A percentile compares a stretch with the other conserved stretches of the same genome.
phyloP scores from a whole-genome alignment of 2,113 vertebrate species.

The Todiramphus saurophagus region DNA sequence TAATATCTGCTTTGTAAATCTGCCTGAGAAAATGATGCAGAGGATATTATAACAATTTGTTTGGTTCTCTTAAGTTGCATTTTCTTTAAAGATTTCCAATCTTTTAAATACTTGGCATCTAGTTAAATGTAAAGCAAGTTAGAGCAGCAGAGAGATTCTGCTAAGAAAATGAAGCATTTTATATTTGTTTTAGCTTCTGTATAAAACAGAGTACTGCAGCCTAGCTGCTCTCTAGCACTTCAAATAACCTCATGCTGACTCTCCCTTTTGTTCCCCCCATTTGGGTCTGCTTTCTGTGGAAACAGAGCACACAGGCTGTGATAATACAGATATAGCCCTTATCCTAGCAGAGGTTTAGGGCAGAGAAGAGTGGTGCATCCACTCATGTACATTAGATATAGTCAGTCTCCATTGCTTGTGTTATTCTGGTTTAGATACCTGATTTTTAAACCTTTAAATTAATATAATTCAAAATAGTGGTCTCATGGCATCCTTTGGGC shows the following conservation, averaged over 20 bases:
- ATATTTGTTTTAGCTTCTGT: background rate
- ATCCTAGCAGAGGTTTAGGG: background rate
- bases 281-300: background rate
- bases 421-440: background rate
- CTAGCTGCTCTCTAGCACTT: background rate
- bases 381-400: background rate
- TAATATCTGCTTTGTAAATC: slow-evolving; percentile 22
- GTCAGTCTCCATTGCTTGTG: background rate
- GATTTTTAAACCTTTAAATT: background rate
- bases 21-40: background rate
- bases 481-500: background rate
- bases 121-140: background rate
- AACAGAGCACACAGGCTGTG: background rate
- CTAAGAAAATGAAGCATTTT: background rate
- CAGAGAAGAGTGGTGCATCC: background rate
- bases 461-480: background rate
- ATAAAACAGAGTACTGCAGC: background rate
- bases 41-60: background rate
- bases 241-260: background rate
- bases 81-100: background rate
- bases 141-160: background rate
- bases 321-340: background rate
- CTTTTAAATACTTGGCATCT: background rate
- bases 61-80: background rate
- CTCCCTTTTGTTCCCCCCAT: background rate